Evolutionary conservation across 2,888 invertebrate genomes (phyloP), one percentile per base, ranked within the genome.

Genomic region (Ormyrus thymus): DNA sequence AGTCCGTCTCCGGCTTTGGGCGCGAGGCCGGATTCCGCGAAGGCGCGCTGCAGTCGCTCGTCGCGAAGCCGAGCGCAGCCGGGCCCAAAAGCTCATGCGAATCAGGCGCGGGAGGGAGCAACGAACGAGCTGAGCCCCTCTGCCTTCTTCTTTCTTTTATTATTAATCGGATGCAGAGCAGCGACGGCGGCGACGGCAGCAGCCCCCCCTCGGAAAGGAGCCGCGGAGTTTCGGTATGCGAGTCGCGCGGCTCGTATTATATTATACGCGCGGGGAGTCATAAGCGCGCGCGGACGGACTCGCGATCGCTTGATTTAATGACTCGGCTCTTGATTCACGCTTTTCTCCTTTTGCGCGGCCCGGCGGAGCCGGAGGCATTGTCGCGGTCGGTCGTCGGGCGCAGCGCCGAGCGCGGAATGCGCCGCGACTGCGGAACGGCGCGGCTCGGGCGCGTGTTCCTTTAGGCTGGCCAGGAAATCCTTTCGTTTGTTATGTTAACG

Each of bases 261-360:
- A 61, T 72, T 62, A 62, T 72, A 72, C 9, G 43, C 55, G 15
- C 15, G 79, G 82, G 78, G 59, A 75, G 80, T 81, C 75, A 81
- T 81, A 82, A 82, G 78, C 61, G 76, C 29, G 81, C 78, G 73
- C 80, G 71, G 81, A 77, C 76, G 62, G 81, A 62, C 51, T 61
- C 55, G 79, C 82, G 81, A 82, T 78, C 56, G 62, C 50, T 50
- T 8, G 59, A 70, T 29, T 70, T 70, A 68, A 68, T 68, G 53
- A 66, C 53, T 51, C 55, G 68, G 13, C 13, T 68, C 45, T 62
- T 62, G 46, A 62, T 62, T 62, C 45, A 62, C 13, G 13, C 13
- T 46, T 43, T 61, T 61, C 45, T 29, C 29, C 29, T 29, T 29
- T 29, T 29, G 29, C 29, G 29, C 29, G 29, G 29, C 29, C 29